Evolutionary conservation across 2,888 invertebrate genomes (phyloP), one percentile per base, ranked within the genome.

Genomic region (Erebia epiphron): DNA sequence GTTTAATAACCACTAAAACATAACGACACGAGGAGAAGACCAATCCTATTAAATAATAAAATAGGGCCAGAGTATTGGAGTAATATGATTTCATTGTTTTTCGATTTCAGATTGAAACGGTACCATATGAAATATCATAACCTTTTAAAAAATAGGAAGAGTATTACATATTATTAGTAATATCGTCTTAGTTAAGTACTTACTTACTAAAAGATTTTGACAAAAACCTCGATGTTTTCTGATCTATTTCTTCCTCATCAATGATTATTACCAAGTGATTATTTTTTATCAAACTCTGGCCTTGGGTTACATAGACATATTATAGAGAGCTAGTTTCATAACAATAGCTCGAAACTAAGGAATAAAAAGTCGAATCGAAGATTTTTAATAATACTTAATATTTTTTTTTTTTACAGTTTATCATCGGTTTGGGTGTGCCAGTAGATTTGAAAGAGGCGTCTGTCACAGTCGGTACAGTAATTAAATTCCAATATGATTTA

Each of bases 401-500:
- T 58, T 63, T 61, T 67, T 60, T 75, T 71, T 79, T 79, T 78
- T 88, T 89, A 57, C 86, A 96, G 96, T 94, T 96, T 77, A 95
- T 96, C 76, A 93, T 95, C 67, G 96, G 96, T 79, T 88, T 96
- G 70, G 96, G 96, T 80, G 88, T 96, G 41, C 95, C 96, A 2
- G 94, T 95, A 43, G 95, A 95, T 80, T 86, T 95, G 16, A 94
- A 94, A 82, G 94, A 94, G 80, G 92, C 95, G 76, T 91, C 95
- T 76, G 94, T 96, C 8, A 95, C 95, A 14, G 92, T 95, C 50
- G 96, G 96, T 0, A 94, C 95, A 11, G 95, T 95, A 18, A 93
- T 95, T 43, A 96, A 96, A 84, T 95, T 95, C 74, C 95, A 95
- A 83, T 96, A 95, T 85, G 91, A 94, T 73, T 84, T 96, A 72